Base-by-base conservation (phyloP, 2,113 vertebrate species). In the Callocephalon fimbriatum region DNA sequence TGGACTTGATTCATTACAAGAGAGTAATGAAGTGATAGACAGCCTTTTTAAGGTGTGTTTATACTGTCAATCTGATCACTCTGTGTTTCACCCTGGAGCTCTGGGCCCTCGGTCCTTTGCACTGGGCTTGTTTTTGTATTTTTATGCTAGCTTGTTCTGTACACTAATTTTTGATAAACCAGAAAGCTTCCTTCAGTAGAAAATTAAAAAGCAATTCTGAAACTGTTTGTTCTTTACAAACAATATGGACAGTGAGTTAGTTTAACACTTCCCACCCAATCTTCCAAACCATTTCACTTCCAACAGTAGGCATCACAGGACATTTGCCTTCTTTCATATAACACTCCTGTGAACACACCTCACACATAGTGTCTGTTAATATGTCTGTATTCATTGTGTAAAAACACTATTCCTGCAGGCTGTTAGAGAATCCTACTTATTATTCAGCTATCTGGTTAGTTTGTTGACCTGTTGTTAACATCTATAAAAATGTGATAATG, bases 401-500 rank as follows among this genome's bases (percentile, higher is more conserved):
- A 71, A 93, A 86, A 71, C 0, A 0, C 7, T 90, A 32, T 76
- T 92, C 59, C 45, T 90, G 48, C n/a, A 83, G 78, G 50, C 58
- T 90, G 15, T 22, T 20, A 80, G 51, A 90, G 37, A 32, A 80
- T 88, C 17, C 42, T 83, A 50, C 8, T 83, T 90, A 37, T 66
- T 73, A 95, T 93, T 96, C 88, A 77, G n/a, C n/a, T 90, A 80
- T 42, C 58, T 93, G 35, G n/a, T 83, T 86, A 58, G 25, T 79
- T 86, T 70, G n/a, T 66, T 38, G 50, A 23, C 45, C 50, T 92
- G 59, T 65, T 94, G 62, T 88, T 93, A 95, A 71, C 54, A 83
- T 90, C 72, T 86, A 90, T 80, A 86, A 90, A 96, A 95, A 74
- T 77, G 72, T 91, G 86, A 86, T 90, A 90, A 77, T 84, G 50